Conservation (phyloP, 2,113 vertebrate genomes). For the Pelmatolapia mariae region DNA sequence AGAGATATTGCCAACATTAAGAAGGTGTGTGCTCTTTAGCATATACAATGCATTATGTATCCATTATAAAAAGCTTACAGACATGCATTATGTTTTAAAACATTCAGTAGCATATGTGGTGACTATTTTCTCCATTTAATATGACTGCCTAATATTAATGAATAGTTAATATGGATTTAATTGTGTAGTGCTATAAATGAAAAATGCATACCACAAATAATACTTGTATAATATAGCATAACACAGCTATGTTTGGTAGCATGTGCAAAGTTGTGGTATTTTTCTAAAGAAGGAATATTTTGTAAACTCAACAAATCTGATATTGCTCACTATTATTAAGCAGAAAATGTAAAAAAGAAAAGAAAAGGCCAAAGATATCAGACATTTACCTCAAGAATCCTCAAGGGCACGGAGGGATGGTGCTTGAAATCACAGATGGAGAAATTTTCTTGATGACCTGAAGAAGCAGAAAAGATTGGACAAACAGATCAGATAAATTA, state of each 20-base stretch:
- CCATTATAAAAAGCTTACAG: background rate
- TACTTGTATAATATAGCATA: background rate
- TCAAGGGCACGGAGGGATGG: slow-evolving; percentile 43
- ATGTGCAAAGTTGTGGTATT: background rate
- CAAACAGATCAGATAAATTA: slow-evolving; percentile 28
- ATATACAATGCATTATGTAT: background rate
- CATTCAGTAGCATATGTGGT: background rate
- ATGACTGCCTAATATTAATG: background rate
- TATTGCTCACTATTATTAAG: background rate
- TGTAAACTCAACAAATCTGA: background rate
- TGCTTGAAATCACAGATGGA: slow-evolving; percentile 76
- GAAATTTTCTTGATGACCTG: slow-evolving; percentile 81
- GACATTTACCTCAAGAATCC: slow-evolving; percentile 69
- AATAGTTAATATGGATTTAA: slow-evolving; percentile 17
- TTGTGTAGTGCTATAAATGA: background rate
- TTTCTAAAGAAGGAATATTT: background rate
- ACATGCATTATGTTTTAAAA: background rate
- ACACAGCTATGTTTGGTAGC: background rate
- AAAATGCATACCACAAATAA: background rate
- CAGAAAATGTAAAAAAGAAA: background rate
- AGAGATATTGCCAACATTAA: background rate
- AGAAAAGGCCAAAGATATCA: background rate
- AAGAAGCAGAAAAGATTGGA: slow-evolving; percentile 43
- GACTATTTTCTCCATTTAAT: background rate
- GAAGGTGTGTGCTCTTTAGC: background rate